These are phyloP conservation scores for Ormyrus rosae DNA, from an alignment of 2,888 invertebrate genomes.

Conservation along the genomic window DNA sequence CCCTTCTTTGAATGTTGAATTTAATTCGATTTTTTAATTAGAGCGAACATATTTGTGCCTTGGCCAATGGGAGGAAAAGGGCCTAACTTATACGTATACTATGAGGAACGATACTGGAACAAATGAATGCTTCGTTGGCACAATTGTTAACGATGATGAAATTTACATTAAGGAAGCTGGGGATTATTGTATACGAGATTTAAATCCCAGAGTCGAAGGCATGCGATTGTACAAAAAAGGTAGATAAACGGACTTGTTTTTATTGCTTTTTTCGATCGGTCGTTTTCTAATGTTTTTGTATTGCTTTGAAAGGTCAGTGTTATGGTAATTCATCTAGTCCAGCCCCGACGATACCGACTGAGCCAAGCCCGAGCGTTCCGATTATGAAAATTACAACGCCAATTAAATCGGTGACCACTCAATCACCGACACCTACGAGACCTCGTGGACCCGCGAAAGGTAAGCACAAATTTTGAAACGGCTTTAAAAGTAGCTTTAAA, in stretches of 20 bases:
- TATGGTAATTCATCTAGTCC: slow-evolving; percentile 74
- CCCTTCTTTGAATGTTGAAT: background rate
- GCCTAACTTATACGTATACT: slow-evolving; percentile 81
- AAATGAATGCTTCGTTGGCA: slow-evolving; percentile 83
- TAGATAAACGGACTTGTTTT: slow-evolving; percentile 59
- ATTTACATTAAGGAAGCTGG: slow-evolving; percentile 83
- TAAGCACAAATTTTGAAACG: slow-evolving; percentile 1
- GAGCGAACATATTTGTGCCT: slow-evolving; percentile 82
- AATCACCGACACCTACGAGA: slow-evolving; percentile 35
- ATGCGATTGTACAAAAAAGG: slow-evolving; percentile 80
- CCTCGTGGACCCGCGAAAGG: slow-evolving; percentile 32
- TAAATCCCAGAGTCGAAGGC: slow-evolving; percentile 79
- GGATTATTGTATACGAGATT: slow-evolving; percentile 80
- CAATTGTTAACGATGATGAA: slow-evolving; percentile 78
- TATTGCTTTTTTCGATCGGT: background rate
- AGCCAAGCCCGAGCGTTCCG: slow-evolving; percentile 68
- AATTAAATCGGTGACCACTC: slow-evolving; percentile 31
- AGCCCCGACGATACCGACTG: slow-evolving; percentile 70
- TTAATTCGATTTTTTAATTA: slow-evolving; percentile 60
- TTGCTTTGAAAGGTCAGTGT: slow-evolving; percentile 67
- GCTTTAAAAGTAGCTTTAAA: no score
- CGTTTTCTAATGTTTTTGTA: no score
- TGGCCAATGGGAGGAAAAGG: slow-evolving; percentile 82
- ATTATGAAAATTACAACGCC: slow-evolving; percentile 65
- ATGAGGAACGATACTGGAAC: slow-evolving; percentile 79